These are phyloP conservation scores for Calliphora vomitoria DNA, from an alignment of 2,888 invertebrate genomes.

Conservation along the genomic window DNA sequence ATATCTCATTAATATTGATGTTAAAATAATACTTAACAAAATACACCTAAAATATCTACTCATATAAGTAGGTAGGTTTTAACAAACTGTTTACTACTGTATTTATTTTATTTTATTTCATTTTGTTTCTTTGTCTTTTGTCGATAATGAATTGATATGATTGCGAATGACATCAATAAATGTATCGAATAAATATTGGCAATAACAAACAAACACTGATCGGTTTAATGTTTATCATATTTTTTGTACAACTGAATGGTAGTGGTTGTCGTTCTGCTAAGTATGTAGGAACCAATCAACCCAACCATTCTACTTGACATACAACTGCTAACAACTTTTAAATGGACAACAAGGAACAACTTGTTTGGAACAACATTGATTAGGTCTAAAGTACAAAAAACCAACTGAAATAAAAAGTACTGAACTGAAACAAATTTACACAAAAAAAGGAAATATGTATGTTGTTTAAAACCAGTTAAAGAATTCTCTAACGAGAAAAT, in stretches of 20 bases:
- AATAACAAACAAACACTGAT: slow-evolving; percentile 45
- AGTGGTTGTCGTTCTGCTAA: too few species aligned
- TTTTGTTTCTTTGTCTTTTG: slow-evolving; percentile 4
- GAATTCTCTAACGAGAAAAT: slow-evolving; percentile 22
- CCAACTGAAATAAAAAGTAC: background rate
- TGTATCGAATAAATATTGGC: background rate
- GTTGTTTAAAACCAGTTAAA: slow-evolving; percentile 12
- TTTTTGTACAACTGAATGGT: too few species aligned
- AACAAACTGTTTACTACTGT: slow-evolving; percentile 51
- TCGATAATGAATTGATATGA: slow-evolving; percentile 26
- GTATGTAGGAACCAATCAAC: background rate
- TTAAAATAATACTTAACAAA: too few species aligned
- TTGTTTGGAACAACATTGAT: slow-evolving; percentile 41
- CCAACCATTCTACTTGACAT: slow-evolving; percentile 19
- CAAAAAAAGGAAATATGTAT: background rate
- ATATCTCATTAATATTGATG: too few species aligned
- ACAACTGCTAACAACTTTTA: slow-evolving; percentile 10
- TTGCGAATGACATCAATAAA: slow-evolving; percentile 32
- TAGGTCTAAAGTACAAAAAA: slow-evolving; percentile 6
- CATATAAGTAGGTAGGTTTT: slow-evolving; percentile 27
- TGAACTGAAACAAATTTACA: background rate
- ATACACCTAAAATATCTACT: background rate
- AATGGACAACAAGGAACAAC: slow-evolving; percentile 32
- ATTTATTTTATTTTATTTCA: background rate
- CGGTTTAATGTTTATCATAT: background rate